Percentiles rank a stretch among this genome's conserved stretches.
Evolutionary conservation across 2,113 vertebrate genomes (phyloP).

Genomic region (Cercocebus atys): DNA sequence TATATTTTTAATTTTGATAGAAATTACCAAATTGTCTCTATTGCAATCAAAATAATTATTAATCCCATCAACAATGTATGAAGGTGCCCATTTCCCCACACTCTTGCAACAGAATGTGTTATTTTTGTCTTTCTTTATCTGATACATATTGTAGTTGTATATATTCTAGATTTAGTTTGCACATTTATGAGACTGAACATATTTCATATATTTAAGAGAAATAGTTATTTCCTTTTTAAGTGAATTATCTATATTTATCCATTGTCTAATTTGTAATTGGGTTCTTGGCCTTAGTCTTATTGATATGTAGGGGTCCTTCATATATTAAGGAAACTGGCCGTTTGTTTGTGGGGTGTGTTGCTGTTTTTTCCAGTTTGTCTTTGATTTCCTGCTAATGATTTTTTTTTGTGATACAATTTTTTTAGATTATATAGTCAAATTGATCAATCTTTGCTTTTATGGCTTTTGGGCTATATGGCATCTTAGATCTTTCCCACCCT

Average conservation of each 20-base stretch:
- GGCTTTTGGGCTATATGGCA: background rate
- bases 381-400: slow-evolving; percentile 8
- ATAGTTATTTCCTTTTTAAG: background rate
- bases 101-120: background rate
- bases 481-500: background rate
- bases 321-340: background rate
- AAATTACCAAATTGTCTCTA: slow-evolving; percentile 35
- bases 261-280: slow-evolving; percentile 4
- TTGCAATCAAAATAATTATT: background rate
- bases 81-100: background rate
- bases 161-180: slow-evolving; percentile 33
- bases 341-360: background rate
- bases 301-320: slow-evolving; percentile 22
- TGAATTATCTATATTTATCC: background rate
- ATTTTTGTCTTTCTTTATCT: slow-evolving; percentile 12
- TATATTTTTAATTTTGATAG: slow-evolving; percentile 22
- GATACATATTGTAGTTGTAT: background rate
- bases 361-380: background rate
- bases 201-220: slow-evolving; percentile 38
- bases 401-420: background rate
- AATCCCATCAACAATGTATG: background rate
- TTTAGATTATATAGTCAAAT: background rate
- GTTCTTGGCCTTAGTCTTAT: background rate
- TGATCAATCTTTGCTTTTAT: slow-evolving; percentile 16
- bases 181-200: slow-evolving; percentile 7